phyloP scores from a whole-genome alignment of 2,888 invertebrate genomes.

The Cabera pusaria region DNA sequence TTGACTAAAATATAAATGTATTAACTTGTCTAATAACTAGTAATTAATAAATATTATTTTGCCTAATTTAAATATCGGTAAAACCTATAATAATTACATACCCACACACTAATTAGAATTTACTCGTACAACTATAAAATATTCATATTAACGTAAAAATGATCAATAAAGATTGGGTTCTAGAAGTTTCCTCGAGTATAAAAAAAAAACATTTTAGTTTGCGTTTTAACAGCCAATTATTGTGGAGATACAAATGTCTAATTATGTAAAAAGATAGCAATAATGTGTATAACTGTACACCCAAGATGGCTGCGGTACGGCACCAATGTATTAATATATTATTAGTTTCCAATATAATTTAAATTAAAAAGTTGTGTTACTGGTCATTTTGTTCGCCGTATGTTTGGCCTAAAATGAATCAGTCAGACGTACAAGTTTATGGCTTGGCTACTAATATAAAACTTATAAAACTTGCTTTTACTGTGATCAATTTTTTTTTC shows the following conservation, averaged over 20 bases:
- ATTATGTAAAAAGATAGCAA: constrained; percentile 32
- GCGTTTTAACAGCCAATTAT: constrained; percentile 45
- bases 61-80: no score
- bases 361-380: constrained; percentile 33
- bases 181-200: constrained; percentile 16
- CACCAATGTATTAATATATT: constrained; percentile 27
- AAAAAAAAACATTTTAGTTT: constrained; percentile 21
- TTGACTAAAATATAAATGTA: constrained; percentile 22
- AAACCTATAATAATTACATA: no score
- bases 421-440: constrained; percentile 30
- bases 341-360: constrained; percentile 28
- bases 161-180: no score
- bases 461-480: constrained; percentile 4
- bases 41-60: no score
- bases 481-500: no score
- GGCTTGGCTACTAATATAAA: constrained; percentile 16
- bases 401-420: constrained; percentile 27
- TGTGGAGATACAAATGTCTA: constrained; percentile 26
- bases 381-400: constrained; percentile 18
- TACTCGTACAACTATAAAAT: no score
- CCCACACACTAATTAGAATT: no score
- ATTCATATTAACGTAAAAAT: no score
- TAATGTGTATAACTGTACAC: constrained; percentile 34
- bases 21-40: constrained; percentile 14
- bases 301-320: constrained; percentile 28